phyloP scores from a whole-genome alignment of 2,888 invertebrate genomes.

The Drosophila ustulata region DNA sequence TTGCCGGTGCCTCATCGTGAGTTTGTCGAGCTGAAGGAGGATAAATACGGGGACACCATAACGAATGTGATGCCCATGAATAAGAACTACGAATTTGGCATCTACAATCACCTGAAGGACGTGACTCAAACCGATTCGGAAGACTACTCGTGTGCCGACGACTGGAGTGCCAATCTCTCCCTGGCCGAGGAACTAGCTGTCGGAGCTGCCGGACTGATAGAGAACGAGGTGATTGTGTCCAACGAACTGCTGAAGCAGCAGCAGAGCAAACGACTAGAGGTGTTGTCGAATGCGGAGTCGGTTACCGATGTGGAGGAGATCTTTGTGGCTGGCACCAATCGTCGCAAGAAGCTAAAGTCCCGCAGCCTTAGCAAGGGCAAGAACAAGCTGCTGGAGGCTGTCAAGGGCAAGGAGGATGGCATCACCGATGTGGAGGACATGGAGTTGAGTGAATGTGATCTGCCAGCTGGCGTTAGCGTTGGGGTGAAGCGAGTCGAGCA shows the following conservation, averaged over 20 bases:
- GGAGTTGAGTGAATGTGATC: constrained; percentile 82
- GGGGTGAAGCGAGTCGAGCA: constrained; percentile 52
- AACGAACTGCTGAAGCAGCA: constrained; percentile 80
- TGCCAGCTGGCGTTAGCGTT: constrained; percentile 46
- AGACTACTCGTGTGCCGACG: constrained; percentile 82
- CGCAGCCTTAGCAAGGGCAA: constrained; percentile 81
- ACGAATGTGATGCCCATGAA: constrained; percentile 85
- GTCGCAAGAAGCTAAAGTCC: constrained; percentile 82
- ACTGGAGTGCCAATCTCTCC: constrained; percentile 57
- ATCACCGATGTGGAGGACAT: constrained; percentile 85
- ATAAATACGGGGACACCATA: constrained; percentile 84
- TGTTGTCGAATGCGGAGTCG: constrained; percentile 82
- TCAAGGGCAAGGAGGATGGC: constrained; percentile 60
- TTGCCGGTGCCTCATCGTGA: constrained; percentile 85
- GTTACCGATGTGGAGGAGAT: constrained; percentile 86
- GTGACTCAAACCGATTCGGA: constrained; percentile 85
- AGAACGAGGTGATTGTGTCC: constrained; percentile 77
- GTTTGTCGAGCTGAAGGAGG: constrained; percentile 84
- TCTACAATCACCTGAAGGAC: constrained; percentile 81
- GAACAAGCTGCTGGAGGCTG: constrained; percentile 72
- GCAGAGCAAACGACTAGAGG: constrained; percentile 75
- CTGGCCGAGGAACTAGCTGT: constrained; percentile 53
- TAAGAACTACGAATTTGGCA: constrained; percentile 81
- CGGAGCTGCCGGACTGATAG: constrained; percentile 59
- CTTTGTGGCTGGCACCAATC: constrained; percentile 78